Conservation (phyloP, 2,797 vertebrate species). For the Lacerta agilis region DNA sequence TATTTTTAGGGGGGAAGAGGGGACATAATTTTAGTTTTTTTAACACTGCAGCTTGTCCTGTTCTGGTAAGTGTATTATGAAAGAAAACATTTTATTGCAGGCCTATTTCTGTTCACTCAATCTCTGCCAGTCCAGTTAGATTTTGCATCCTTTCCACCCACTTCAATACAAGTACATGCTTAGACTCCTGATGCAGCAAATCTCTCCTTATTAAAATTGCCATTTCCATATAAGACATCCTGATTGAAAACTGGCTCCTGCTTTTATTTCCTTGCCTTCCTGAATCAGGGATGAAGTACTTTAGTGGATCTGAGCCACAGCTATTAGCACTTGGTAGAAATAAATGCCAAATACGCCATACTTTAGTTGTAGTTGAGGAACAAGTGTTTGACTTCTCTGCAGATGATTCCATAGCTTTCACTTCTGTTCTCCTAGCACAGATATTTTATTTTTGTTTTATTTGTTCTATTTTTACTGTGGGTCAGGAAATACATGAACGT, state of each 20-base stretch:
- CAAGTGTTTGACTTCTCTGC: background rate
- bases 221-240: background rate
- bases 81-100: too few relatives aligned
- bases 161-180: background rate
- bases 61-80: background rate
- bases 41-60: background rate
- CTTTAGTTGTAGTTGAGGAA: background rate
- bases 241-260: background rate
- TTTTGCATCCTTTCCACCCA: background rate
- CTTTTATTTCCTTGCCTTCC: constrained; percentile 16
- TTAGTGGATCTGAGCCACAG: background rate
- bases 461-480: background rate
- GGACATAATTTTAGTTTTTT: background rate
- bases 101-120: background rate
- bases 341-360: background rate
- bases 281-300: background rate
- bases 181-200: background rate
- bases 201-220: constrained; percentile 2
- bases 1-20: background rate
- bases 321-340: background rate
- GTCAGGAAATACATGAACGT: background rate
- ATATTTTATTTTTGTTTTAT: background rate
- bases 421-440: background rate
- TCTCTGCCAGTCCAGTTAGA: background rate
- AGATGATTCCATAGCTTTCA: background rate